These are phyloP conservation scores for Hirtodrosophila alboralis DNA, from an alignment of 2,888 invertebrate species.

Conservation along the genomic window DNA sequence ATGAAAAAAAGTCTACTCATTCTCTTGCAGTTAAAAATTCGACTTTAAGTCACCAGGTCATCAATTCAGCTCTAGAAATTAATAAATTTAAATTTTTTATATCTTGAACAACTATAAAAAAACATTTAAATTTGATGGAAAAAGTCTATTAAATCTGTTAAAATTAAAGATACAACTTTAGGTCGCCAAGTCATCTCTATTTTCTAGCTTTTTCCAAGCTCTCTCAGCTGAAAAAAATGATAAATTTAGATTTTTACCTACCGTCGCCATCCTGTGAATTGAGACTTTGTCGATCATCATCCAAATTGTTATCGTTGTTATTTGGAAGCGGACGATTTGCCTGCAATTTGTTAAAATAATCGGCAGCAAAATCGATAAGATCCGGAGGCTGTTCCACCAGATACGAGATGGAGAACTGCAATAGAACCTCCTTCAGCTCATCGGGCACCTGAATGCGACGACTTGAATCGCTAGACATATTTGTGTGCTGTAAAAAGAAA, in stretches of 20 bases:
- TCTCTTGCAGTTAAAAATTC: too few relatives aligned
- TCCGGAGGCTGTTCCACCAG: constrained; percentile 96
- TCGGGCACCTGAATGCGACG: constrained; percentile 94
- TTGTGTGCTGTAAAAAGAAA: constrained; percentile 59
- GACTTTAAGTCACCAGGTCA: too few relatives aligned
- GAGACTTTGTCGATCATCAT: constrained; percentile 89
- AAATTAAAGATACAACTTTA: too few relatives aligned
- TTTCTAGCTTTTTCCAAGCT: too few relatives aligned
- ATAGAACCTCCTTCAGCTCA: constrained; percentile 95
- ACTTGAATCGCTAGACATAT: constrained; percentile 80
- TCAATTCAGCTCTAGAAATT: too few relatives aligned
- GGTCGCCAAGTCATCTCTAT: too few relatives aligned
- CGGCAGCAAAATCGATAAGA: constrained; percentile 96
- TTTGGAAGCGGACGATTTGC: constrained; percentile 84
- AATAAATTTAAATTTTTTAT: too few relatives aligned
- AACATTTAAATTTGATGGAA: too few relatives aligned
- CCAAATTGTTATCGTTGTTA: constrained; percentile 78
- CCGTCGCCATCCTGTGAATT: constrained; percentile 93
- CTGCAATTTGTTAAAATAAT: constrained; percentile 94
- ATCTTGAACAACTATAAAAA: too few relatives aligned
- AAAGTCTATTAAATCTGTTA: too few relatives aligned
- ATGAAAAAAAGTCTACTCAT: too few relatives aligned
- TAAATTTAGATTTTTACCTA: constrained; percentile 41
- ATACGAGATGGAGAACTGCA: constrained; percentile 98
- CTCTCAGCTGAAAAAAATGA: too few relatives aligned